These are phyloP conservation scores for Oxygymnocypris stewartii DNA, from an alignment of 2,113 vertebrate genomes.

Conservation along the genomic window DNA sequence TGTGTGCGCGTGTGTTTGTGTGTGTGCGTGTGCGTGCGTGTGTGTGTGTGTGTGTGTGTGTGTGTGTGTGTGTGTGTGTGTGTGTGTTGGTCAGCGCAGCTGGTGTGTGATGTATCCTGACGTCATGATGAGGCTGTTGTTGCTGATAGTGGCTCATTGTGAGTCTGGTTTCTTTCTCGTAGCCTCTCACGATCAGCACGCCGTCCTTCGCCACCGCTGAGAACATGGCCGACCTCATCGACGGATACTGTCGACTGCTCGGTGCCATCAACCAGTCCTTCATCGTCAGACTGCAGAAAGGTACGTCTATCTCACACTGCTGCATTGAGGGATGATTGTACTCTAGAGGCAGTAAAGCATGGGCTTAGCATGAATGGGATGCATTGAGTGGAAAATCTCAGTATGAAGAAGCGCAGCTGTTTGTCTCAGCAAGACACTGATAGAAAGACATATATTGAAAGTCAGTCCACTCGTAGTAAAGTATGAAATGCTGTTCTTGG, in stretches of 20 bases:
- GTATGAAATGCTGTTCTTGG: not conserved
- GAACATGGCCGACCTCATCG: constrained; percentile 98
- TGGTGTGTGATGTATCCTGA: constrained; percentile 7
- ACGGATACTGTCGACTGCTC: constrained; percentile 94
- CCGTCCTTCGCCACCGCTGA: constrained; percentile 92
- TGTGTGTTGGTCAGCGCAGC: constrained; percentile 11
- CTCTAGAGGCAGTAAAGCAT: not conserved
- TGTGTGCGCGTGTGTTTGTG: too few relatives aligned
- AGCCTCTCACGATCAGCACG: constrained; percentile 99
- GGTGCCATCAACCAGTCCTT: constrained; percentile 88
- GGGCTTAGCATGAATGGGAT: not conserved
- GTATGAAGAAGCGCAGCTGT: not conserved
- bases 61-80: not conserved
- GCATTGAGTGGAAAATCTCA: not conserved
- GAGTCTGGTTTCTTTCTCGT: not conserved
- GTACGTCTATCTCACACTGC: constrained; percentile 66
- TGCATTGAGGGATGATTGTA: not conserved
- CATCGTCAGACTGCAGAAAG: constrained; percentile 94
- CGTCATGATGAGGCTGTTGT: not conserved
- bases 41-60: too few relatives aligned
- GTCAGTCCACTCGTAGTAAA: not conserved
- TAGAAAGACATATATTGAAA: not conserved
- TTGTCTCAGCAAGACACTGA: not conserved
- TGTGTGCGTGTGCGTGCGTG: too few relatives aligned
- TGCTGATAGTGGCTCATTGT: constrained; percentile 45